Base-by-base conservation (phyloP, 1,140 invertebrate genomes). In the Dolichoris vasculosae region DNA sequence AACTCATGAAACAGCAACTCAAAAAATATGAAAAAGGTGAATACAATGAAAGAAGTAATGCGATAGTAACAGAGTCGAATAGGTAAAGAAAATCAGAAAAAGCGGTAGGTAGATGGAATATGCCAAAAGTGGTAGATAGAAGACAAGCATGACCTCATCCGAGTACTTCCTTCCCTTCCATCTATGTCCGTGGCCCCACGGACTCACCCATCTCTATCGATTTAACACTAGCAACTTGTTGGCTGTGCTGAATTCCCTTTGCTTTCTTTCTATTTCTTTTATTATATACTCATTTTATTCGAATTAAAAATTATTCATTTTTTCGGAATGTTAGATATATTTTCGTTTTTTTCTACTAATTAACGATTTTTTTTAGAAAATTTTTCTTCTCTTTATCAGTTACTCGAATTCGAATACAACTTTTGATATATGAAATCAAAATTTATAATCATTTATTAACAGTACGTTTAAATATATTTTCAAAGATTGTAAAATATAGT, bases 181-280 rank as follows among this genome's bases (percentile, higher is more conserved):
- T 2, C 38, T 23, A 43, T 88, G 88, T 89, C 82, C 89, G 88
- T 88, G 88, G n/a, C 88, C 87, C 89, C 86, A 85, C 87, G 89
- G 88, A 87, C 89, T 89, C 87, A 87, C 88, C 89, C 88, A 87
- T 90, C 90, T 90, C 89, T 91, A 93, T 93, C 92, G 92, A 93
- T 92, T 93, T 89, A 85, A 90, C 90, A 90, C 90, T 90, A 88
- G 89, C 91, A 93, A 93, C 91, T 93, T 93, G 92, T 93, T 92
- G 91, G 91, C 89, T 90, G 86, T 87, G 85, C 85, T 88, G 87
- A 83, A 80, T 63, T 46, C 0, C 69, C 73, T 51, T 48, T 15
- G 20, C 40, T 82, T 30, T 38, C 32, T 83, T 43, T 78, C 40
- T 67, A 35, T 63, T 23, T 64, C 55, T 80, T 48, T 77, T 0